A percentile compares a stretch with the other conserved stretches of the same genome.
phyloP scores from a whole-genome alignment of 1,140 invertebrate genomes.

The Calycopis cecrops region DNA sequence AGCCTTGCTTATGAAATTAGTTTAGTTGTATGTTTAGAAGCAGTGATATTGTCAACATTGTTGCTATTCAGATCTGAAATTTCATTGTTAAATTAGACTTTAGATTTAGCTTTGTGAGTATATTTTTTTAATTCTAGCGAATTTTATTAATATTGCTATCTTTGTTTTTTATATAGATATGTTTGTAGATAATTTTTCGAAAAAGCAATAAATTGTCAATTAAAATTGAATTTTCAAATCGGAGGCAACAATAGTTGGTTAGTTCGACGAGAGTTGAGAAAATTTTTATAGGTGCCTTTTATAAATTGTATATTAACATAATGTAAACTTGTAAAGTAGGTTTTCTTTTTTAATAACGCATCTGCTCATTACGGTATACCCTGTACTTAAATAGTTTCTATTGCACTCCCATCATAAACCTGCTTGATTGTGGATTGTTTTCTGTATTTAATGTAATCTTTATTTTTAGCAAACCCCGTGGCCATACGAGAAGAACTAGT shows the following conservation, averaged over 20 bases:
- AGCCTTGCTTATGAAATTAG: slow-evolving; percentile 71
- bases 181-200: not conserved
- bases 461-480: slow-evolving; percentile 43
- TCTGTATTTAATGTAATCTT: slow-evolving; percentile 14
- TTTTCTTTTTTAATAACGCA: slow-evolving; percentile 4
- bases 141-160: not conserved
- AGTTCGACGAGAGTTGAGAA: slow-evolving; percentile 57
- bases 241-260: slow-evolving; percentile 45
- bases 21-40: slow-evolving; percentile 64
- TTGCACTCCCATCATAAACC: too few relatives aligned
- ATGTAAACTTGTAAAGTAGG: not conserved
- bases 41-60: slow-evolving; percentile 40
- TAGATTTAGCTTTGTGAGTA: too few relatives aligned
- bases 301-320: slow-evolving; percentile 48
- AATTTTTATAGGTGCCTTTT: slow-evolving; percentile 72
- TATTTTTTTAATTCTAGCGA: not conserved
- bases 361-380: not conserved
- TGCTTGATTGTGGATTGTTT: slow-evolving; percentile 1
- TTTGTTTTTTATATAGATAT: not conserved
- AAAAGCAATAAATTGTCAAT: slow-evolving; percentile 18
- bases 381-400: not conserved
- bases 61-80: slow-evolving; percentile 46
- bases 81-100: slow-evolving; percentile 18
- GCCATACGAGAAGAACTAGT: slow-evolving; percentile 70
- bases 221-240: slow-evolving; percentile 34